phyloP scores from a whole-genome alignment of 1,140 invertebrate genomes.

The Aphaenogaster rudis region DNA sequence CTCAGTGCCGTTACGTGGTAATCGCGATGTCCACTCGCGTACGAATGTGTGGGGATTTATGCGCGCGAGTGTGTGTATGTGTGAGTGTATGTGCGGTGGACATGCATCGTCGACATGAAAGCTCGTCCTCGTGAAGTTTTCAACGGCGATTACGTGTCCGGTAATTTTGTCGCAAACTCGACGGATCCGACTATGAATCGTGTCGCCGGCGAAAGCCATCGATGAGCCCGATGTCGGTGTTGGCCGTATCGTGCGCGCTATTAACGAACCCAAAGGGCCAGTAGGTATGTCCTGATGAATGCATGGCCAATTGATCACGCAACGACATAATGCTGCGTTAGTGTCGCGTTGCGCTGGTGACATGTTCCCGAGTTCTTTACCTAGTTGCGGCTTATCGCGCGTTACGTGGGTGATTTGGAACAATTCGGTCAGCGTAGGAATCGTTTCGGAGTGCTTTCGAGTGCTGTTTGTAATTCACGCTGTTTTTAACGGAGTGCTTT shows the following conservation, averaged over 20 bases:
- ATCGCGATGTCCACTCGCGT: not conserved
- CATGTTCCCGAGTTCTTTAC: not conserved
- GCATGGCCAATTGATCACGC: conserved; percentile 7
- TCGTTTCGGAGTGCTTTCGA: conserved; percentile 6
- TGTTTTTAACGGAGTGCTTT: conserved; percentile 60
- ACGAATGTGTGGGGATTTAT: not conserved
- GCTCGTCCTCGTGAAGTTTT: conserved; percentile 30
- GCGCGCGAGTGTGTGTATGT: not conserved
- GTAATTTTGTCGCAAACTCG: conserved; percentile 23
- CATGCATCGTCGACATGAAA: conserved; percentile 20
- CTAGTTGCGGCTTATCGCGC: conserved; percentile 6
- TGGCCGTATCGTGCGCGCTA: not conserved
- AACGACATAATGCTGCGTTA: conserved; percentile 11
- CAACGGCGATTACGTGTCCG: not conserved
- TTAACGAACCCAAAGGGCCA: conserved; percentile 15
- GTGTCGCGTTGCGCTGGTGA: not conserved
- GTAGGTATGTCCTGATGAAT: conserved; percentile 8
- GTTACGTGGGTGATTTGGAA: not conserved
- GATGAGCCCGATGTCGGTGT: conserved; percentile 17
- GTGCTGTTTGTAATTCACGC: conserved; percentile 41
- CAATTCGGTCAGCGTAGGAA: not conserved
- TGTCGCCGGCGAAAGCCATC: not conserved
- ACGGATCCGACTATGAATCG: not conserved
- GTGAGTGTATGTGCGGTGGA: not conserved
- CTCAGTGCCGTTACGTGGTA: not conserved